These are phyloP conservation scores for Leuciscus waleckii DNA, from an alignment of 2,797 vertebrate genomes.

Conservation along the genomic window DNA sequence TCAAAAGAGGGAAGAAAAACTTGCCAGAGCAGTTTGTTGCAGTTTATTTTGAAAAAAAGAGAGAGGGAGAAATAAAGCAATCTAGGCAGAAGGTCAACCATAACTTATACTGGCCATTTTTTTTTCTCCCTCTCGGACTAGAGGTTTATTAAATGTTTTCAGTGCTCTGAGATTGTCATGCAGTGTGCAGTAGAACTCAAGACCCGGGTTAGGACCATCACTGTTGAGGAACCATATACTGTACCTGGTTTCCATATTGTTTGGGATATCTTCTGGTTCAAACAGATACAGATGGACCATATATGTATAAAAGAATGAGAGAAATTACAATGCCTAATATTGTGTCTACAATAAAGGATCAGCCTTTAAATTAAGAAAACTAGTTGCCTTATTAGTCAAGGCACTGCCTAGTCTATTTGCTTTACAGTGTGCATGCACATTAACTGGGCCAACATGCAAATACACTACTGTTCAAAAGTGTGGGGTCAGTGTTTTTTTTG, in stretches of 20 bases:
- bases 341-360: not conserved
- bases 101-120: constrained; percentile 47
- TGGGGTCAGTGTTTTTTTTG: not conserved
- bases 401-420: not conserved
- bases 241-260: not conserved
- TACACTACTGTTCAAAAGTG: not conserved
- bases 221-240: not conserved
- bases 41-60: constrained; percentile 60
- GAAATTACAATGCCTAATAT: not conserved
- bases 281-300: not conserved
- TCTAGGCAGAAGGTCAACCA: constrained; percentile 53
- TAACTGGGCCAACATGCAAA: not conserved
- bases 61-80: constrained; percentile 42
- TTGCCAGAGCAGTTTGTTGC: constrained; percentile 65
- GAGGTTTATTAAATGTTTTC: constrained; percentile 4
- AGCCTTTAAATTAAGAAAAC: not conserved
- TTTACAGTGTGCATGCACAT: not conserved
- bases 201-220: not conserved
- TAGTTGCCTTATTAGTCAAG: not conserved
- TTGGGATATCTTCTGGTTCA: not conserved
- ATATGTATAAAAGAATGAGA: not conserved
- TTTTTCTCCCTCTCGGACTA: not conserved
- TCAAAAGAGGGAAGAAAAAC: constrained; percentile 66
- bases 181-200: constrained; percentile 1
- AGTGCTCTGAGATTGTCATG: not conserved